Conservation (phyloP, 2,113 vertebrate species). For the Mus pahari region DNA sequence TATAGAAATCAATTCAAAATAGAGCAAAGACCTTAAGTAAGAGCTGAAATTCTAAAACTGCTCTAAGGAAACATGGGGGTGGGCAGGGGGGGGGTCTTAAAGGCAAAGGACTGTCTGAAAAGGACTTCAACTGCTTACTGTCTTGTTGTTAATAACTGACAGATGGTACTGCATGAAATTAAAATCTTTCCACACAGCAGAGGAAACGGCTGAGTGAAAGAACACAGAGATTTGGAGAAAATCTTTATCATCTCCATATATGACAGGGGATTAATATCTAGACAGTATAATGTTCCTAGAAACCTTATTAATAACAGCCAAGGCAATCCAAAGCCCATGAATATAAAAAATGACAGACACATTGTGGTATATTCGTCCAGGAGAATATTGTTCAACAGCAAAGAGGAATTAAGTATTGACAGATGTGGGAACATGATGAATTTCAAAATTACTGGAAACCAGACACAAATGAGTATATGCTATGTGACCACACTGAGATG, state of each 20-base stretch:
- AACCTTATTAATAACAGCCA: neutral
- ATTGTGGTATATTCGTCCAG: neutral
- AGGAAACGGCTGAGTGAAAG: neutral
- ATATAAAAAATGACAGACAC: neutral
- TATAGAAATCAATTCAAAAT: neutral
- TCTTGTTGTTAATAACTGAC: neutral
- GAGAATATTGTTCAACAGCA: neutral
- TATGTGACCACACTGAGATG: neutral
- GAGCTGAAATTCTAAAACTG: neutral
- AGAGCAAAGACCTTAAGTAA: neutral
- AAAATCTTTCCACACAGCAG: neutral
- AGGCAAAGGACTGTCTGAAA: neutral
- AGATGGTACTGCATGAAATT: neutral
- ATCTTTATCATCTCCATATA: neutral
- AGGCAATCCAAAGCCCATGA: neutral
- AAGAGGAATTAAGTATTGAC: slow-evolving; percentile 29
- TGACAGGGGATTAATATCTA: neutral
- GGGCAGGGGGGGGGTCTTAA: neutral
- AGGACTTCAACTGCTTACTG: neutral
- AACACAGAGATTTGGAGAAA: neutral
- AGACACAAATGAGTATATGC: slow-evolving; percentile 12
- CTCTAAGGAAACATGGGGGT: neutral
- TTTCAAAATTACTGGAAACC: slow-evolving; percentile 13
- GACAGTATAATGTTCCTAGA: neutral
- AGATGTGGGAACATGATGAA: neutral